A percentile compares a stretch with the other conserved stretches of the same genome.
These are phyloP conservation scores for Aurelia aurita DNA, from an alignment of 30 jellyfish, hydroid and myxozoan species.

Conservation along the genomic window DNA sequence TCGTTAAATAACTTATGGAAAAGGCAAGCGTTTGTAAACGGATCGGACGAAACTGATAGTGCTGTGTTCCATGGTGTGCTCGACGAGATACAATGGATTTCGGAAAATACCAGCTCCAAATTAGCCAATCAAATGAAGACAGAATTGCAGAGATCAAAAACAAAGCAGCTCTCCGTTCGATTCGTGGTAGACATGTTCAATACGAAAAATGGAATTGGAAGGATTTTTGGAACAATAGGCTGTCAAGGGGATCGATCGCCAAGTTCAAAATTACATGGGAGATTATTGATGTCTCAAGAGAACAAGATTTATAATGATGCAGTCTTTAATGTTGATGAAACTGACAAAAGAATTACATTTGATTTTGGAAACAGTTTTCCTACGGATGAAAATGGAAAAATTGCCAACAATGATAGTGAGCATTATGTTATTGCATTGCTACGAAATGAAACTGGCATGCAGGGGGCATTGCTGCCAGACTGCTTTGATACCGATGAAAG, in stretches of 20 bases:
- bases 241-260: constrained; percentile 44
- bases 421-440: constrained; percentile 7
- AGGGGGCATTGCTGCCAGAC: neutral
- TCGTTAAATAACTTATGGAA: constrained; percentile 37
- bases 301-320: constrained; percentile 11
- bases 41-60: neutral
- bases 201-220: neutral
- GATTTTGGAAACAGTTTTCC: constrained; percentile 61
- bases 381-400: constrained; percentile 20
- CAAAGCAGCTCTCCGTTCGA: constrained; percentile 21
- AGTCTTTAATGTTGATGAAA: constrained; percentile 20
- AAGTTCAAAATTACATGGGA: constrained; percentile 15
- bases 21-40: constrained; percentile 1
- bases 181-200: constrained; percentile 38
- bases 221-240: constrained; percentile 68
- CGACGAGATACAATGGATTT: neutral
- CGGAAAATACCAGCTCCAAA: neutral
- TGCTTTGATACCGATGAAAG: neutral
- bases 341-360: constrained; percentile 11
- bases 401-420: constrained; percentile 4
- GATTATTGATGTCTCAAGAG: constrained; percentile 22
- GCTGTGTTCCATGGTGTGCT: constrained; percentile 51
- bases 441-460: neutral
- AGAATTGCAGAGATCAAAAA: neutral
- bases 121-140: constrained; percentile 9